Evolutionary conservation across 2,888 invertebrate species (phyloP).

Genomic region (Epinotia bilunana): DNA sequence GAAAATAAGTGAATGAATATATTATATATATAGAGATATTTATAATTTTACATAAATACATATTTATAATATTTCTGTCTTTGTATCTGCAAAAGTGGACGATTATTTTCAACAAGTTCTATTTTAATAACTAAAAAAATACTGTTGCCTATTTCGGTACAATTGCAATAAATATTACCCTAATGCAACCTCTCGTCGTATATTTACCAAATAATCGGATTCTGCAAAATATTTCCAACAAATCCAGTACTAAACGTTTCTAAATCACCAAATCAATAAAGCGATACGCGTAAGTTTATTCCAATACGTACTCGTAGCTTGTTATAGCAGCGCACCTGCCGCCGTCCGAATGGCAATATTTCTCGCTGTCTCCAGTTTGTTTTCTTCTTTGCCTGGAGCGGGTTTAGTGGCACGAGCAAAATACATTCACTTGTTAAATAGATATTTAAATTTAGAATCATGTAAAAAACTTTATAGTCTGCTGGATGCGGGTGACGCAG

Average conservation of each 20-base stretch:
- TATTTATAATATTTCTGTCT: too few relatives aligned
- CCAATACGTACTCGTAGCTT: slow-evolving; percentile 51
- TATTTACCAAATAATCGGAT: background rate
- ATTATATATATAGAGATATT: too few relatives aligned
- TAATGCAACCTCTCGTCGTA: background rate
- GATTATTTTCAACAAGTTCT: too few relatives aligned
- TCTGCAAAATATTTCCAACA: slow-evolving; percentile 36
- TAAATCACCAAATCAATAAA: slow-evolving; percentile 54
- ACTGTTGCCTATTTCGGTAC: background rate
- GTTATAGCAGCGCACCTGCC: slow-evolving; percentile 72
- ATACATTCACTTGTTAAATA: background rate
- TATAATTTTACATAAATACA: too few relatives aligned
- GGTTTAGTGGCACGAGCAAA: slow-evolving; percentile 45
- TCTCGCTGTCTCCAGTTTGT: slow-evolving; percentile 59
- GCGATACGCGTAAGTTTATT: slow-evolving; percentile 62
- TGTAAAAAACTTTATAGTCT: too few relatives aligned
- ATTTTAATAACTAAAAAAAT: too few relatives aligned
- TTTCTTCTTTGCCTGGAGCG: slow-evolving; percentile 54
- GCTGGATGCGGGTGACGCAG: too few relatives aligned
- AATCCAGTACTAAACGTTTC: slow-evolving; percentile 52
- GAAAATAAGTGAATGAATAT: background rate
- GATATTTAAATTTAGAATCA: background rate
- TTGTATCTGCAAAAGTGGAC: too few relatives aligned
- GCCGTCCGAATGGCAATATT: slow-evolving; percentile 66
- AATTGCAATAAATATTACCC: background rate